phyloP scores from a whole-genome alignment of 2,888 invertebrate species.

The Adineta ricciae region DNA sequence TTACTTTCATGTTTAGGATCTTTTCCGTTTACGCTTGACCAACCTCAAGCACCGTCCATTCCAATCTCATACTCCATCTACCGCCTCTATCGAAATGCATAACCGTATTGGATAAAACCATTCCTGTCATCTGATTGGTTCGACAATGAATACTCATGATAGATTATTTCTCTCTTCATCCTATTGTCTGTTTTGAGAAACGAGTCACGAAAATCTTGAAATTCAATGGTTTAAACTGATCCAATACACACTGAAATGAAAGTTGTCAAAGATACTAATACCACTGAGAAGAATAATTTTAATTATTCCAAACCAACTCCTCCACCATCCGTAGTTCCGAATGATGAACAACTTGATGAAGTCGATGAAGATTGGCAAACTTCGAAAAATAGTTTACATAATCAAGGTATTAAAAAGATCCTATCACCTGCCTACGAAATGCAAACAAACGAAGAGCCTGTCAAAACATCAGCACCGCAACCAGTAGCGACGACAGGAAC shows the following conservation, averaged over 20 bases:
- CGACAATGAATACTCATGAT: neutral
- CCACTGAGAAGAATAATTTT: neutral
- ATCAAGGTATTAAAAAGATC: neutral
- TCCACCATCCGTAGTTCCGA: neutral
- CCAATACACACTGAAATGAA: neutral
- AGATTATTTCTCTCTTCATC: neutral
- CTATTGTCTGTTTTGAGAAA: neutral
- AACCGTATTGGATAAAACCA: neutral
- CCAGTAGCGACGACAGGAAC: too few species aligned
- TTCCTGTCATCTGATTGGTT: neutral
- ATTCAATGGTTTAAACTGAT: neutral
- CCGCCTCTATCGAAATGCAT: neutral
- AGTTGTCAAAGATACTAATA: neutral
- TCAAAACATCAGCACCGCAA: neutral
- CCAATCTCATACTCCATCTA: neutral
- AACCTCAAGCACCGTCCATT: neutral
- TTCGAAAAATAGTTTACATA: neutral
- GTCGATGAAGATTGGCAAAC: neutral
- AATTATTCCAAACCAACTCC: neutral
- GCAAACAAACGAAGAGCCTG: neutral
- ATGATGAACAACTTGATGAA: neutral
- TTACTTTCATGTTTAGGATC: too few species aligned
- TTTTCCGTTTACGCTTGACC: too few species aligned
- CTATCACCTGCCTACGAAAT: conserved; percentile 4
- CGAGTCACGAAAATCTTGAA: neutral